phyloP scores from a whole-genome alignment of 2,888 invertebrate genomes.

The Antheraea assamensis region DNA sequence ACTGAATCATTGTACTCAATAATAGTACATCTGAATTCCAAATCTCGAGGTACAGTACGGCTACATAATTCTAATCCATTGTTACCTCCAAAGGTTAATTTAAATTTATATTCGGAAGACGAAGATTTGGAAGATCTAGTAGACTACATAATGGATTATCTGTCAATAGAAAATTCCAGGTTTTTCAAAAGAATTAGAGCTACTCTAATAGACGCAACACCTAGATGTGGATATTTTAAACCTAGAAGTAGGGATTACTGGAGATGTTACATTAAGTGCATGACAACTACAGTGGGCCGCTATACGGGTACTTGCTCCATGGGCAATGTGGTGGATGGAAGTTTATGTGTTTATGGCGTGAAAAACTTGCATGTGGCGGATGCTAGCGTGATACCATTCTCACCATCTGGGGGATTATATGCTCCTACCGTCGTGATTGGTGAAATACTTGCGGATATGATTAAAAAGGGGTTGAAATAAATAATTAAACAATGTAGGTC shows the following conservation, averaged over 20 bases:
- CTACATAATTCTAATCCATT: conserved; percentile 39
- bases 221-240: conserved; percentile 26
- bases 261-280: conserved; percentile 36
- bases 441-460: conserved; percentile 41
- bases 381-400: conserved; percentile 72
- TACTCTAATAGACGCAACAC: conserved; percentile 31
- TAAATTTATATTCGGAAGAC: conserved; percentile 35
- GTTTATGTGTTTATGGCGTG: conserved; percentile 58
- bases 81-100: conserved; percentile 39
- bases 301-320: conserved; percentile 87
- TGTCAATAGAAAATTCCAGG: conserved; percentile 40
- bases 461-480: conserved; percentile 32
- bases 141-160: conserved; percentile 40
- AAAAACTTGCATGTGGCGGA: conserved; percentile 42
- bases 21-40: conserved; percentile 36
- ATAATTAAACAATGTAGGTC: not conserved
- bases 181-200: conserved; percentile 42
- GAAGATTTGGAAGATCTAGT: conserved; percentile 42
- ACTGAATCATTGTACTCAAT: conserved; percentile 30
- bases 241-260: conserved; percentile 37
- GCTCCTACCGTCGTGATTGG: conserved; percentile 62
- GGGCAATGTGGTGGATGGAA: conserved; percentile 87
- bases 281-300: conserved; percentile 85
- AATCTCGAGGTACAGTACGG: conserved; percentile 41
- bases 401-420: conserved; percentile 80